Conservation (phyloP, 2,113 vertebrate genomes). For the Dipodomys merriami region DNA sequence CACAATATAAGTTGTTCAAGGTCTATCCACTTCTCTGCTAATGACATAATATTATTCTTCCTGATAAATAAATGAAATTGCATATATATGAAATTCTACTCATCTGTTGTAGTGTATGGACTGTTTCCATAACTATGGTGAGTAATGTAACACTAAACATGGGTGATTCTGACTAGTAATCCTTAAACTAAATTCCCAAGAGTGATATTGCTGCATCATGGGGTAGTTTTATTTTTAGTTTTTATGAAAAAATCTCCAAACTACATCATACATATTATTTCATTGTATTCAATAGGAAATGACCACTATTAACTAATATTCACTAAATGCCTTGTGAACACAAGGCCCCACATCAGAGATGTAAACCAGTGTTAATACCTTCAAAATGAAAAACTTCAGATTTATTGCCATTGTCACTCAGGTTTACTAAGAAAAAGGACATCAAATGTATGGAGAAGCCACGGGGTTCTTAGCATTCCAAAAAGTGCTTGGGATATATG, state of each 20-base stretch:
- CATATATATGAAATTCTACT: no score
- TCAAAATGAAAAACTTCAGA: background rate
- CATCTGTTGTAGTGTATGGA: no score
- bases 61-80: no score
- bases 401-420: background rate
- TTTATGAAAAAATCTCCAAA: no score
- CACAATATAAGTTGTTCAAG: no score
- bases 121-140: background rate
- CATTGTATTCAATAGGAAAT: background rate
- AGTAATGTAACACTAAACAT: no score
- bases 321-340: constrained; percentile 7
- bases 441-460: background rate
- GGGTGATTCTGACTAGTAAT: no score
- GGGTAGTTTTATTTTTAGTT: no score
- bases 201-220: no score
- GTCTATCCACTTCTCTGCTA: no score
- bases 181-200: no score
- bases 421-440: constrained; percentile 32
- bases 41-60: no score
- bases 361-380: constrained; percentile 7
- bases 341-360: background rate
- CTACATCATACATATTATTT: background rate
- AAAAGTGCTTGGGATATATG: constrained; percentile 23
- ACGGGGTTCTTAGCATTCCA: background rate
- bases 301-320: background rate